Evolutionary conservation across 2,113 vertebrate genomes (phyloP), one percentile per base, ranked within the genome.

Genomic region (Isurus oxyrinchus): DNA sequence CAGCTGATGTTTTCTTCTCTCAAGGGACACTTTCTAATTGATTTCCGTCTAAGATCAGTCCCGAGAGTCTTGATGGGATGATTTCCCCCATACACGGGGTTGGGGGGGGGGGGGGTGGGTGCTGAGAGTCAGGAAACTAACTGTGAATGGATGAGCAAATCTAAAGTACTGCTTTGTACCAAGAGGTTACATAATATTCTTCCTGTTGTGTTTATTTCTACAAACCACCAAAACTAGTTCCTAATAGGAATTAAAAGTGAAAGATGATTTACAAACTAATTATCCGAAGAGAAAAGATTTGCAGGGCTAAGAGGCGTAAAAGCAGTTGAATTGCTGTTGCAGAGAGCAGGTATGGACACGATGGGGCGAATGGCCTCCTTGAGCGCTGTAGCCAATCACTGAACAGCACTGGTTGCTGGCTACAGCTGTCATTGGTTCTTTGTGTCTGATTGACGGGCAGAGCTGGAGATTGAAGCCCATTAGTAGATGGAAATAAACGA

Each of bases 111-210:
- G n/a, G n/a, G n/a, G n/a, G n/a, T n/a, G n/a, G n/a, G 4, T 44
- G 11, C 55, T 16, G 55, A 13, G 40, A 81, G 14, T 44, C 40
- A 66, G 63, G 63, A 66, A 2, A 16, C 63, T 66, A 66, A 66
- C 63, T 19, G 14, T 66, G 63, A 66, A 59, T 99, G 99, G 99
- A 98, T 99, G 97, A 98, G 98, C 97, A 99, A 99, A 98, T 97
- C 99, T 99, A 7, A 98, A 99, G 99, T 99, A 19, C 27, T 59
- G 27, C 40, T 8, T 67, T 63, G 2, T 6, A 40, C 14, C 23
- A 96, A n/a, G 84, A 53, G 14, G 2, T 44, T 57, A 44, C 25
- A 27, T 31, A 59, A 66, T 76, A 55, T 72, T 95, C 49, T 76
- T 84, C n/a, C 19, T 44, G 31, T 25, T 11, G 79, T 76, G 63